Conservation (phyloP, 1,140 invertebrate species). For the Drosophila athabasca region DNA sequence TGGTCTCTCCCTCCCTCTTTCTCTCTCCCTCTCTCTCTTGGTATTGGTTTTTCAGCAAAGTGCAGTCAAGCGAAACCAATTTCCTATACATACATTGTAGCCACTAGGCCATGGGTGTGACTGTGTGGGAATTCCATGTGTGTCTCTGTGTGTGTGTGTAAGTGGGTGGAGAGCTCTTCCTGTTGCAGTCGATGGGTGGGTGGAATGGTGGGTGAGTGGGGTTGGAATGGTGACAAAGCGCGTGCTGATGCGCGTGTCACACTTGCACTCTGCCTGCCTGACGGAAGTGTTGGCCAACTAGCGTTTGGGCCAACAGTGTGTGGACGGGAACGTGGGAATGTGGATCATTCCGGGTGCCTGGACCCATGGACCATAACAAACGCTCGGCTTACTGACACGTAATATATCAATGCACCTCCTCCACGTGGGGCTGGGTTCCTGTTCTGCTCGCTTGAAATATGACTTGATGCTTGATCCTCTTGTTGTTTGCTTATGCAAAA, state of each 20-base stretch:
- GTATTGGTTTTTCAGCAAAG: slow-evolving; percentile 75
- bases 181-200: slow-evolving; percentile 56
- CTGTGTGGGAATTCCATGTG: slow-evolving; percentile 3
- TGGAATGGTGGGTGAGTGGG: slow-evolving; percentile 45
- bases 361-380: slow-evolving; percentile 20
- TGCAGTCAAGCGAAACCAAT: slow-evolving; percentile 79
- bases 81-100: slow-evolving; percentile 68
- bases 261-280: slow-evolving; percentile 75
- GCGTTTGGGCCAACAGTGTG: slow-evolving; percentile 16
- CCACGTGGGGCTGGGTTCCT: slow-evolving; percentile 9
- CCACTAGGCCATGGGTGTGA: slow-evolving; percentile 29
- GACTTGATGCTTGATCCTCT: slow-evolving; percentile 36
- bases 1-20: too few species aligned
- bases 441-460: slow-evolving; percentile 60
- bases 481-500: slow-evolving; percentile 54
- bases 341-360: neutral
- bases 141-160: slow-evolving; percentile 4
- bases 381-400: slow-evolving; percentile 61
- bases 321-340: neutral
- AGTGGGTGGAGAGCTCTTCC: slow-evolving; percentile 52
- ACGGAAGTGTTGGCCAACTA: slow-evolving; percentile 67
- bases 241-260: slow-evolving; percentile 81
- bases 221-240: slow-evolving; percentile 64
- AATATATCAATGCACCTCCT: slow-evolving; percentile 73
- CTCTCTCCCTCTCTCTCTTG: slow-evolving; percentile 5